Percentiles rank a stretch among this genome's conserved stretches.
These are phyloP conservation scores for Enoplosus armatus DNA, from an alignment of 2,797 vertebrate genomes.

Conservation along the genomic window DNA sequence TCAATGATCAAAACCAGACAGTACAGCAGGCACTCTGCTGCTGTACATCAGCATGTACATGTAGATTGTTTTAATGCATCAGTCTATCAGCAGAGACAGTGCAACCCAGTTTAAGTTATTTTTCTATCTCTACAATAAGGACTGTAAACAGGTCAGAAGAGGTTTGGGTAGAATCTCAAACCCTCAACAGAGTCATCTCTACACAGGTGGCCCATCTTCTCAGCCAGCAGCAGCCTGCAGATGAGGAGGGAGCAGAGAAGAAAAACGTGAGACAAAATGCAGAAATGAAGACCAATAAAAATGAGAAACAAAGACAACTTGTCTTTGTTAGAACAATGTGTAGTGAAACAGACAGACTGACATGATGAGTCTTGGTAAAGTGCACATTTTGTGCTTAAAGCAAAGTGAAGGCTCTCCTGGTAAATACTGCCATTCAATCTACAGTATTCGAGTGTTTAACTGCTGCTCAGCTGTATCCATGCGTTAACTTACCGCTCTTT, in stretches of 20 bases:
- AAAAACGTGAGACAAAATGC: neutral
- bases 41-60: neutral
- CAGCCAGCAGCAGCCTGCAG: conserved; percentile 93
- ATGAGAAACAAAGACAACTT: neutral
- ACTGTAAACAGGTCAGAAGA: conserved; percentile 86
- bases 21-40: conserved; percentile 15
- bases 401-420: neutral
- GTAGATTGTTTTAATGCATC: conserved; percentile 29
- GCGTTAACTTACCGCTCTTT: conserved; percentile 91
- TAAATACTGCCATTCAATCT: neutral
- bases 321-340: neutral
- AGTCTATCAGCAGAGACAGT: neutral
- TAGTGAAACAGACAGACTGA: neutral
- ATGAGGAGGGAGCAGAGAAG: conserved; percentile 32
- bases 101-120: neutral
- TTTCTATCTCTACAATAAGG: neutral
- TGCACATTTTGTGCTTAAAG: neutral
- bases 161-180: conserved; percentile 96
- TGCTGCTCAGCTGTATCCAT: neutral
- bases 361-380: neutral
- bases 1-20: neutral
- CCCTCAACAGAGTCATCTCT: conserved; percentile 98
- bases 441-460: neutral
- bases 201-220: conserved; percentile 98
- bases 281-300: neutral